Base-by-base conservation (phyloP, 2,888 invertebrate genomes). In the Aproaerema taeniolella region DNA sequence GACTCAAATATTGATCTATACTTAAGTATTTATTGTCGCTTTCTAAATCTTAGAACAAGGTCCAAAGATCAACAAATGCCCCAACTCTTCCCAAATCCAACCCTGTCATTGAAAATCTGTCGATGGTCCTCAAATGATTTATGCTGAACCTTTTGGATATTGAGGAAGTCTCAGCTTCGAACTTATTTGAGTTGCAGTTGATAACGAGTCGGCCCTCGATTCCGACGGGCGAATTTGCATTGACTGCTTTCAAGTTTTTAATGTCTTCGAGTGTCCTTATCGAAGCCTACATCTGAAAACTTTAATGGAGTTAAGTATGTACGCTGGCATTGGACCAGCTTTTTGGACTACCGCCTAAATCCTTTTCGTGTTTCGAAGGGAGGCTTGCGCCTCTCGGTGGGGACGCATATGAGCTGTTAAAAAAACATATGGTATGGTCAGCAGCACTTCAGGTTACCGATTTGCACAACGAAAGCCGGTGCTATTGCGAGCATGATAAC, bases 111-210 rank as follows among this genome's bases (percentile, higher is more conserved):
- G 13, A 7, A 9, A 8, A 34, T 28, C 30, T 30, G 42, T 42
- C 46, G 53, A 58, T 57, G 53, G 53, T 47, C 42, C 59, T 63
- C 53, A 43, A 52, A 54, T 61, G 63, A 67, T 67, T 62, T 62
- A 61, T 65, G 61, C 68, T 51, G 50, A 61, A 56, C 65, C 62
- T 60, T 63, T 65, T 56, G 38, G 55, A 49, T 60, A 53, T 55
- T 52, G 51, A 49, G 43, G 43, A 41, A 31, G 37, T 42, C 42
- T 42, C 24, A 24, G 31, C 26, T 34, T 29, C 30, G 6, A 10
- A 39, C 40, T 32, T 46, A 37, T 46, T 46, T 43, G 46, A 39
- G 38, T 35, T 46, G 42, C 43, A 43, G 14, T 38, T 36, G 41
- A 43, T 35, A 13, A 28, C 28, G 31, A 38, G 30, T 39, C 28